Evolutionary conservation across 30 jellyfish, hydroid and myxozoan species (phyloP).

Genomic region (Calvadosia cruxmelitensis): DNA sequence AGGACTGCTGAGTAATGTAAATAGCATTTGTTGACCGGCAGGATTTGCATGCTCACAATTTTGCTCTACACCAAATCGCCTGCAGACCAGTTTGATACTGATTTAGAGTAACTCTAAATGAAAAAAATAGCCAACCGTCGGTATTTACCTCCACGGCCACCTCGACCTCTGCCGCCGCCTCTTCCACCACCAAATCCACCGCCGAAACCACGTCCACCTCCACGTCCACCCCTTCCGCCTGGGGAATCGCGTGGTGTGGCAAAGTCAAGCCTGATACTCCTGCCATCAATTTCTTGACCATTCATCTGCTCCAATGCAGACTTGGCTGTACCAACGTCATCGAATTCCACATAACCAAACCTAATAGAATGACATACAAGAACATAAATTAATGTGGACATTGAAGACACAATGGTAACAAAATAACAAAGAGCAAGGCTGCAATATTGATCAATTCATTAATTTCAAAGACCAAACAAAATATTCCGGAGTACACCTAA

Average conservation of each 20-base stretch:
- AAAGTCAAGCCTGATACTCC: conserved; percentile 69
- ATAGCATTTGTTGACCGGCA: too few relatives aligned
- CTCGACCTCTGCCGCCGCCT: conserved; percentile 64
- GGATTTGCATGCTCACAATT: too few relatives aligned
- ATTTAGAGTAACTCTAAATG: too few relatives aligned
- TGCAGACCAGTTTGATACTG: too few relatives aligned
- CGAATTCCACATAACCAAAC: not conserved
- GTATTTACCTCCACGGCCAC: conserved; percentile 22
- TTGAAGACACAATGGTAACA: conserved; percentile 29
- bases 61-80: too few relatives aligned
- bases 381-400: conserved; percentile 11
- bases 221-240: conserved; percentile 60
- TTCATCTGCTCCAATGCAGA: not conserved
- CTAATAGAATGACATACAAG: not conserved
- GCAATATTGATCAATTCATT: not conserved
- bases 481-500: too few relatives aligned
- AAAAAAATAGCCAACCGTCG: too few relatives aligned
- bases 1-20: too few relatives aligned
- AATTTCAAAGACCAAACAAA: not conserved
- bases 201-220: conserved; percentile 25
- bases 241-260: conserved; percentile 83
- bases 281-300: not conserved
- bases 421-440: not conserved
- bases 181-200: conserved; percentile 69
- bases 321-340: not conserved